phyloP scores from a whole-genome alignment of 2,113 vertebrate species.

The Drymodes brunneopygia region DNA sequence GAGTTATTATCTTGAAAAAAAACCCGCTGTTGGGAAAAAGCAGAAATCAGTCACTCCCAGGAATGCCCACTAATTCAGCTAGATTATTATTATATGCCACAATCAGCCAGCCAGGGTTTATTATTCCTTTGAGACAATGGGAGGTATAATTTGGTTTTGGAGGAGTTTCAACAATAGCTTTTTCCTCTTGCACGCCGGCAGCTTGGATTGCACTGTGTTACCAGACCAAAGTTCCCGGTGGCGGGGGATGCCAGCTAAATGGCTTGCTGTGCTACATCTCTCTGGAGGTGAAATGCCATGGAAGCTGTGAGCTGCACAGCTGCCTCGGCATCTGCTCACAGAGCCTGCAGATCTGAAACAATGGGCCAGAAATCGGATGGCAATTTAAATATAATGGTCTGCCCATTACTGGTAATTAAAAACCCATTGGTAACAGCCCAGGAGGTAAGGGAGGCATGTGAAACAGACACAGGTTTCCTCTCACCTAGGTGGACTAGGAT shows the following conservation, averaged over 20 bases:
- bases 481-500: background rate
- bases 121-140: constrained; percentile 52
- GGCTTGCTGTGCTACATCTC: background rate
- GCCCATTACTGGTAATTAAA: constrained; percentile 22
- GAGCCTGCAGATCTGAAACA: constrained; percentile 13
- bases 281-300: background rate
- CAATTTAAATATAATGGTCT: constrained; percentile 24
- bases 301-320: constrained; percentile 18
- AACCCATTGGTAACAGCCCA: background rate
- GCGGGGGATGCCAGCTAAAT: background rate
- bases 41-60: constrained; percentile 28
- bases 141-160: constrained; percentile 45
- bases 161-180: background rate
- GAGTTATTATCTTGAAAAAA: background rate
- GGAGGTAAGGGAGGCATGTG: background rate
- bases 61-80: constrained; percentile 42
- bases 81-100: constrained; percentile 27
- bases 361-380: background rate
- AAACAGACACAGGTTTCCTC: background rate
- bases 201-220: background rate
- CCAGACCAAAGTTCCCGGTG: background rate
- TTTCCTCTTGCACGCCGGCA: background rate
- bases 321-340: background rate
- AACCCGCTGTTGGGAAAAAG: background rate
- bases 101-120: constrained; percentile 33